phyloP scores from a whole-genome alignment of 2,888 invertebrate genomes.

The Rutpela maculata region DNA sequence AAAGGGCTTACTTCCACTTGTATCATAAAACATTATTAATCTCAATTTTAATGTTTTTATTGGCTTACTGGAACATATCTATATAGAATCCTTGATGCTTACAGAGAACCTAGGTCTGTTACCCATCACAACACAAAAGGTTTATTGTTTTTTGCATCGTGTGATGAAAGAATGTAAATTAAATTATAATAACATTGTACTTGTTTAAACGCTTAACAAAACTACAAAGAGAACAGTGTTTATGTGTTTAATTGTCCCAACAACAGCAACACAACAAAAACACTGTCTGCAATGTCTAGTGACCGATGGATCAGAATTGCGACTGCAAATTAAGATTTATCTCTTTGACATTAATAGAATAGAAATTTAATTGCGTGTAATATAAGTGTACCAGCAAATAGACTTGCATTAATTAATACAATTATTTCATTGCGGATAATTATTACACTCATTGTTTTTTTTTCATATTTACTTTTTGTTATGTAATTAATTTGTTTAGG shows the following conservation, averaged over 20 bases:
- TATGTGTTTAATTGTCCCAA: not conserved
- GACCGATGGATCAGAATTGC: not conserved
- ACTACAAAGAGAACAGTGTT: constrained; percentile 3
- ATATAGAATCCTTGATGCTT: too few species aligned
- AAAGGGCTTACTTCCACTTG: too few species aligned
- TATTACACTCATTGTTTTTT: too few species aligned
- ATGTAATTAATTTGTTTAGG: too few species aligned
- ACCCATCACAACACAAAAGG: not conserved
- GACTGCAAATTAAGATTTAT: not conserved
- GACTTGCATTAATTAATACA: not conserved
- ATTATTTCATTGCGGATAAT: too few species aligned
- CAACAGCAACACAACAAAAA: constrained; percentile 1
- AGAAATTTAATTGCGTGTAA: not conserved
- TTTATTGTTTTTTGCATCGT: not conserved
- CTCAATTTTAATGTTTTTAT: too few species aligned
- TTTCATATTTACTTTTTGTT: too few species aligned
- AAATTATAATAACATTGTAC: not conserved
- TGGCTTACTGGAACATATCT: too few species aligned
- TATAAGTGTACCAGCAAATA: not conserved
- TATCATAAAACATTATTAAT: too few species aligned
- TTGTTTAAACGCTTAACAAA: not conserved
- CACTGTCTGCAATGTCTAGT: not conserved
- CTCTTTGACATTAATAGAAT: not conserved
- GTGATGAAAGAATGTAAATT: not conserved
- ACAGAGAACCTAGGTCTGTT: too few species aligned